phyloP scores from a whole-genome alignment of 1,140 invertebrate species.

The Gryon sp. region DNA sequence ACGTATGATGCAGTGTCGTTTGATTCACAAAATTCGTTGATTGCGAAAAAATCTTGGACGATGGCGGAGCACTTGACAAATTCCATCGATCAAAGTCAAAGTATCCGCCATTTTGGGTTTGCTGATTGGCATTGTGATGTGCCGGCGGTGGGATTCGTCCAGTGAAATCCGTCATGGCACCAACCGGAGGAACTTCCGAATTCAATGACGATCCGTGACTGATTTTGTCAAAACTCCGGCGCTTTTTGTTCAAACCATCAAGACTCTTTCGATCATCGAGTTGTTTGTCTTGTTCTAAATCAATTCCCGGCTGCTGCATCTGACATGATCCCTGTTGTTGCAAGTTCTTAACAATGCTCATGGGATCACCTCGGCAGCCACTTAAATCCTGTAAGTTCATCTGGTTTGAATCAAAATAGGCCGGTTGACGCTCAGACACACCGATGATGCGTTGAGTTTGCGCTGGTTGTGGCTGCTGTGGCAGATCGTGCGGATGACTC shows the following conservation, averaged over 20 bases:
- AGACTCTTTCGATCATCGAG: slow-evolving; percentile 66
- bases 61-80: slow-evolving; percentile 80
- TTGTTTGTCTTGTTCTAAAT: slow-evolving; percentile 67
- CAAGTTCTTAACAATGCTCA: slow-evolving; percentile 87
- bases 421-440: slow-evolving; percentile 75
- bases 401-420: slow-evolving; percentile 81
- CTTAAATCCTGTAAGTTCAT: slow-evolving; percentile 85
- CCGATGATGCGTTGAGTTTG: slow-evolving; percentile 73
- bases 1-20: slow-evolving; percentile 79
- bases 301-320: slow-evolving; percentile 72
- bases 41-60: slow-evolving; percentile 83
- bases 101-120: slow-evolving; percentile 84
- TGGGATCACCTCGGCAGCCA: slow-evolving; percentile 86
- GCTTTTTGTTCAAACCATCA: slow-evolving; percentile 69
- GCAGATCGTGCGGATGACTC: slow-evolving; percentile 70
- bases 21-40: slow-evolving; percentile 80
- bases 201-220: slow-evolving; percentile 77
- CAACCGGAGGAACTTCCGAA: slow-evolving; percentile 74
- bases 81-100: slow-evolving; percentile 88
- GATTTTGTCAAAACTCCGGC: slow-evolving; percentile 71
- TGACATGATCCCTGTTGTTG: slow-evolving; percentile 84
- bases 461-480: slow-evolving; percentile 73
- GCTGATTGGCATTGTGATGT: slow-evolving; percentile 83
- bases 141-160: slow-evolving; percentile 85
- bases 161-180: slow-evolving; percentile 81